Base-by-base conservation (phyloP, 2,113 vertebrate species). In the Rattus rattus region DNA sequence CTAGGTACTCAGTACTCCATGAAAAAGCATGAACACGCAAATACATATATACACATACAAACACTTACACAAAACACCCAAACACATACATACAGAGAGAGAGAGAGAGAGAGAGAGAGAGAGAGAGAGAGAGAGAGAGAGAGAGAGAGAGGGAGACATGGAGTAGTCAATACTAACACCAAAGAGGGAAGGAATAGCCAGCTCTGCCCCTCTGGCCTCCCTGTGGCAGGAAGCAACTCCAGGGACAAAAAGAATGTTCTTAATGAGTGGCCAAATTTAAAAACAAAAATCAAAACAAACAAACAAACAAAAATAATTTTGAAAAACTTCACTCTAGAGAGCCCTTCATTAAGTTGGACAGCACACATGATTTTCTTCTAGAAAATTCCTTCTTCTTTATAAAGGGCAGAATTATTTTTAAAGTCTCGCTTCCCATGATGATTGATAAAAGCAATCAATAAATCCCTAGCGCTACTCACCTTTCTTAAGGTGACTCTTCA, bases 361-460 rank as follows among this genome's bases (percentile, higher is more conserved):
- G 36, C n/a, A 19, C 49, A 49, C 75, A 14, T 65, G 77, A 79
- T 80, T 79, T 89, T 88, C 83, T 83, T 77, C 54, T 77, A 73
- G 54, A 92, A 49, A 79, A 43, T 92, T 56, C 65, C 39, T 94
- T 92, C 52, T 88, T 81, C 69, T 89, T 73, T 63, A 77, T 93
- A 52, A n/a, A 22, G 17, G 28, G 70, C 0, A 52, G 92, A 88
- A 83, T 70, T 84, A 72, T 65, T 80, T 73, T 95, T 80, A 73
- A 96, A 86, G 22, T 85, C 72, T 30, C 12, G 67, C 92, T 92
- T 87, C 49, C 63, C 65, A 26, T 9, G 33, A n/a, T 79, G 56
- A 61, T 20, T 92, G 9, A 67, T 76, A 88, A 92, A 36, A 80
- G 56, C 89, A 94, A 86, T 47, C 70, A 67, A 80, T 90, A 59